Conservation (phyloP, 1,140 invertebrate species). For the Acromyrmex heyeri region DNA sequence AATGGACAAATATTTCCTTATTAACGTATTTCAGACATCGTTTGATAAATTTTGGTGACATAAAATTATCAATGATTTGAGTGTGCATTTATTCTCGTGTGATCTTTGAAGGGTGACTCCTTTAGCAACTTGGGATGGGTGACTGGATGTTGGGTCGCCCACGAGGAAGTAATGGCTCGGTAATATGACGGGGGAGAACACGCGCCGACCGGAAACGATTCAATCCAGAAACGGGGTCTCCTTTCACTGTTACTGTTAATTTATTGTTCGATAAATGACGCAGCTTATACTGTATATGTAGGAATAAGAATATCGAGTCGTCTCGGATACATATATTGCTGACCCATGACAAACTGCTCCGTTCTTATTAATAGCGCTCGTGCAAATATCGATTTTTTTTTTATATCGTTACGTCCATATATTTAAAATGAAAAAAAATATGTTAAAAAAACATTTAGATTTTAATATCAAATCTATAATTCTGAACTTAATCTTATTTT, state of each 20-base stretch:
- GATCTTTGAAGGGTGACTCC: constrained; percentile 18
- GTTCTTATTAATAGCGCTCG: constrained; percentile 10
- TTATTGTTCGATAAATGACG: constrained; percentile 82
- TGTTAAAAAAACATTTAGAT: not conserved
- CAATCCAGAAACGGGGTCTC: constrained; percentile 70
- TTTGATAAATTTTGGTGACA: constrained; percentile 5
- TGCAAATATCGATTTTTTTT: constrained; percentile 25
- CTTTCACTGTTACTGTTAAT: constrained; percentile 77
- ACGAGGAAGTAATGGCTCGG: constrained; percentile 71
- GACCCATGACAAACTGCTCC: constrained; percentile 18
- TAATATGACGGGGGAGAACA: constrained; percentile 72
- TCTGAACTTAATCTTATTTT: too few species aligned
- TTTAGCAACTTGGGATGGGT: constrained; percentile 46
- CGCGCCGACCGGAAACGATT: constrained; percentile 77
- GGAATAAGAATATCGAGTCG: constrained; percentile 10
- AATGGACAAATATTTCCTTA: not conserved
- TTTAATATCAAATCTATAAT: not conserved
- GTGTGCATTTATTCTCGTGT: not conserved
- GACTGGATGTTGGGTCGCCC: constrained; percentile 60
- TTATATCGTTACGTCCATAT: not conserved
- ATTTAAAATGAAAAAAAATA: not conserved
- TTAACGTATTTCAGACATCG: not conserved
- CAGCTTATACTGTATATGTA: constrained; percentile 65
- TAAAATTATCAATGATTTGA: not conserved
- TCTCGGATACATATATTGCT: not conserved